phyloP scores from a whole-genome alignment of 2,797 vertebrate species.

The Potorous gilbertii region DNA sequence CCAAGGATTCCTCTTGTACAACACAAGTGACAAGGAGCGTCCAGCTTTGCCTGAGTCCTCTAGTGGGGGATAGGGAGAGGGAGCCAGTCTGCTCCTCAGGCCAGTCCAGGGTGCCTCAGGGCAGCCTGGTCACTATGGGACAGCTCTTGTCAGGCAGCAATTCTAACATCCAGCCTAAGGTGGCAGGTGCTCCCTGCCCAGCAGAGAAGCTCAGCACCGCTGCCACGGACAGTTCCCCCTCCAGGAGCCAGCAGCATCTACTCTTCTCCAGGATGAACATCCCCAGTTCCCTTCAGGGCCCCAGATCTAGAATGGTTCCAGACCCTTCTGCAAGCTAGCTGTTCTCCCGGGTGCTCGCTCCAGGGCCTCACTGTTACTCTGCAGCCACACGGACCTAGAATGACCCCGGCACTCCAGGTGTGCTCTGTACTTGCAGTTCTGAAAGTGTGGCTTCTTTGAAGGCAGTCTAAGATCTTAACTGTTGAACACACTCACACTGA shows the following conservation, averaged over 20 bases:
- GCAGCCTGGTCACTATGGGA: not conserved
- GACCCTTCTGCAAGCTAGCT: not conserved
- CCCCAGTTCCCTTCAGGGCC: not conserved
- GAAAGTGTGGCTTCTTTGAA: too few species aligned
- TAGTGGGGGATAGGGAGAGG: not conserved
- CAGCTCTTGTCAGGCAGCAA: not conserved
- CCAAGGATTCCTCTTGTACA: not conserved
- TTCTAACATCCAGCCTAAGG: not conserved
- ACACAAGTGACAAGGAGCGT: not conserved
- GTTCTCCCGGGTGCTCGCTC: not conserved
- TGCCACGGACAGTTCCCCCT: not conserved
- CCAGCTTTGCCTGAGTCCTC: not conserved
- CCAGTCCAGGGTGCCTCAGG: not conserved
- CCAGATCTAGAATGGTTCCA: not conserved
- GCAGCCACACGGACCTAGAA: too few species aligned
- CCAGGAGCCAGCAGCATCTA: not conserved
- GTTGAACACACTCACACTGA: not conserved
- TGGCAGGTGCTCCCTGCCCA: not conserved
- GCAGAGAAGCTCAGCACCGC: not conserved
- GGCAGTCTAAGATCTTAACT: not conserved
- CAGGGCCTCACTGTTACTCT: not conserved
- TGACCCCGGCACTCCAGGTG: too few species aligned
- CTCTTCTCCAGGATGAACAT: not conserved
- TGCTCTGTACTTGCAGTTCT: not conserved
- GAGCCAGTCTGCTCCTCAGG: not conserved